A percentile compares a stretch with the other conserved stretches of the same genome.
Conservation (phyloP, 1,140 invertebrate species). For the Whitmania pigra region DNA sequence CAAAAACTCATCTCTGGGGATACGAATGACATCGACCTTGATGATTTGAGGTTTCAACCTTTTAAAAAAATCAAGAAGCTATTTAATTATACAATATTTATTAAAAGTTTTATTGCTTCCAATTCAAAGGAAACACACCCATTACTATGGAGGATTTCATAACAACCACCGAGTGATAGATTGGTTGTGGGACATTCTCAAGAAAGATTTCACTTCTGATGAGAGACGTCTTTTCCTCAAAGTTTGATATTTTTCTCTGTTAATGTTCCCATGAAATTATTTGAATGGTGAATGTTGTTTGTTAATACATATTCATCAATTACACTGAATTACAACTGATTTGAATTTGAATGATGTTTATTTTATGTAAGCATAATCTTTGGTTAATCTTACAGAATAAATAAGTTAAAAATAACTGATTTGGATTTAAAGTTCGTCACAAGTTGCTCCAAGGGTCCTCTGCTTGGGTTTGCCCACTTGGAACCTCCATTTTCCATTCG, state of each 20-base stretch:
- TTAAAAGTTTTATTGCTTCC: slow-evolving; percentile 18
- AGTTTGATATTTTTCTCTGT: slow-evolving; percentile 30
- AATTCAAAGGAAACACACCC: slow-evolving; percentile 60
- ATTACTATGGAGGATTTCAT: slow-evolving; percentile 98
- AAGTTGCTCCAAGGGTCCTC: slow-evolving; percentile 91
- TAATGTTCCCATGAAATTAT: slow-evolving; percentile 12
- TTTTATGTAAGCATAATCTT: slow-evolving; percentile 13
- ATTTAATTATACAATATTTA: neutral
- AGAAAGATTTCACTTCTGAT: slow-evolving; percentile 81
- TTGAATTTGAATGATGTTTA: neutral
- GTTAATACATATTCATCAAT: too few species aligned
- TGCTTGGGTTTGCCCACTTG: slow-evolving; percentile 89
- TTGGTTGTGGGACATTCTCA: slow-evolving; percentile 97
- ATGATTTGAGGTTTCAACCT: slow-evolving; percentile 57
- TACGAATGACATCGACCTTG: slow-evolving; percentile 58
- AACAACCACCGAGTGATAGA: slow-evolving; percentile 91
- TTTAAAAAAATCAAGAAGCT: neutral
- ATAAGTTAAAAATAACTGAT: too few species aligned
- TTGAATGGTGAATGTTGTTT: neutral
- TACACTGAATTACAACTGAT: neutral
- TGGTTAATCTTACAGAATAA: too few species aligned
- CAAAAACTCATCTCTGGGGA: slow-evolving; percentile 47
- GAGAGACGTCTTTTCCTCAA: slow-evolving; percentile 88
- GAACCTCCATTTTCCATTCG: slow-evolving; percentile 98
- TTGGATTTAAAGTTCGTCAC: slow-evolving; percentile 78